Conservation (phyloP, 2,888 invertebrate genomes). For the Nemapogon koenigi region DNA sequence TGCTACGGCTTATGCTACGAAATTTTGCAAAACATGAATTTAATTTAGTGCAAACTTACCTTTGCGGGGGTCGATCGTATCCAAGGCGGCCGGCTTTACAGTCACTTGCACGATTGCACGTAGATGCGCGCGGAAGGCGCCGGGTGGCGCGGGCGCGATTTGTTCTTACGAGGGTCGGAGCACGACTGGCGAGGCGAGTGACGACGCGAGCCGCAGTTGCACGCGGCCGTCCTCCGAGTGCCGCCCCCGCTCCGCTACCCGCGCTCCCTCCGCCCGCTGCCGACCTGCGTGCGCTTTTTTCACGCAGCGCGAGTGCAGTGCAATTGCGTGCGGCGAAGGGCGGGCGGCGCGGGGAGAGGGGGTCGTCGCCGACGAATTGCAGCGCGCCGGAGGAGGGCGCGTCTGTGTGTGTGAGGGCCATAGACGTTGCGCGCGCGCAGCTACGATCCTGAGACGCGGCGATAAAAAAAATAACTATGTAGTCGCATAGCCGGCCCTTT, state of each 20-base stretch:
- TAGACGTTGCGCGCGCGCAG: conserved; percentile 21
- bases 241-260: conserved; percentile 36
- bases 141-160: conserved; percentile 5
- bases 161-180: conserved; percentile 46
- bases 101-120: background rate
- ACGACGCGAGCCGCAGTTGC: conserved; percentile 30
- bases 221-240: conserved; percentile 24
- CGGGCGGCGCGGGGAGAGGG: conserved; percentile 31
- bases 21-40: conserved; percentile 2
- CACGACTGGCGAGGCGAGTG: conserved; percentile 56
- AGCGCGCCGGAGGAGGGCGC: conserved; percentile 51
- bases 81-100: conserved; percentile 2
- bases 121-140: background rate
- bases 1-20: conserved; percentile 10
- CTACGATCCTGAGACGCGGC: conserved; percentile 26
- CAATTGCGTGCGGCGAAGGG: conserved; percentile 42
- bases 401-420: conserved; percentile 23
- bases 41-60: conserved; percentile 21
- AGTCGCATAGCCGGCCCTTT: conserved; percentile 44
- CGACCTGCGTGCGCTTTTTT: conserved; percentile 64
- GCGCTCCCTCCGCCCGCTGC: conserved; percentile 28
- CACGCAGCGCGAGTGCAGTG: conserved; percentile 59
- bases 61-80: background rate
- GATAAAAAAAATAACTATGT: conserved; percentile 52
- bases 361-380: conserved; percentile 56